These are phyloP conservation scores for Caiman crocodilus DNA, from an alignment of 2,797 vertebrate genomes.

Conservation along the genomic window DNA sequence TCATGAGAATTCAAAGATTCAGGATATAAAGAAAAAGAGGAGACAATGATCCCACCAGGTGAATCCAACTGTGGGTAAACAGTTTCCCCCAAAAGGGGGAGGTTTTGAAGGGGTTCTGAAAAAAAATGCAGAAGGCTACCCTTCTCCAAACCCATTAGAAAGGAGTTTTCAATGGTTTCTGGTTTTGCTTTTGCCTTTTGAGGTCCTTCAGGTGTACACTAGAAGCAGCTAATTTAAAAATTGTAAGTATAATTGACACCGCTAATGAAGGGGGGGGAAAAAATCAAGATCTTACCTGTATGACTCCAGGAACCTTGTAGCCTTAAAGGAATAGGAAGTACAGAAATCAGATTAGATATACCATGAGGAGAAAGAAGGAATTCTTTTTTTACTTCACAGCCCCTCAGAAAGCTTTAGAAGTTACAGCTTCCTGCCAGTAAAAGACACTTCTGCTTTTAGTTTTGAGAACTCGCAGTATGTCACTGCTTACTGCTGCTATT, in stretches of 20 bases:
- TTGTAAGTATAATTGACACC: neutral
- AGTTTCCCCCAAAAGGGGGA: neutral
- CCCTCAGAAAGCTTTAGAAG: slow-evolving; percentile 35
- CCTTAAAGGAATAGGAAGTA: neutral
- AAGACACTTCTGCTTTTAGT: slow-evolving; percentile 71
- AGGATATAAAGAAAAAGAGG: neutral
- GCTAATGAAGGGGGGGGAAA: neutral
- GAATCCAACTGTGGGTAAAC: neutral
- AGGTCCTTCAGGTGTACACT: neutral
- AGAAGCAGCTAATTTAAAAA: neutral
- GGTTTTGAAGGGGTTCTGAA: rapidly evolving
- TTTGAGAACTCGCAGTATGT: slow-evolving; percentile 77
- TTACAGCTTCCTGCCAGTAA: slow-evolving; percentile 45
- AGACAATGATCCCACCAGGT: neutral
- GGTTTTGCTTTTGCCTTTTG: neutral
- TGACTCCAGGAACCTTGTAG: neutral
- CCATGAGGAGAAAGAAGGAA: neutral
- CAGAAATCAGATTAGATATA: neutral
- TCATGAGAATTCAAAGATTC: neutral
- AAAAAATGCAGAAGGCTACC: neutral
- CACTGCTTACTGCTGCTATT: slow-evolving; percentile 80
- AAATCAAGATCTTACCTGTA: slow-evolving; percentile 72
- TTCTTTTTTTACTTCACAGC: slow-evolving; percentile 57
- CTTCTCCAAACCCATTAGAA: neutral
- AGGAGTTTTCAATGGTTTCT: neutral